phyloP scores from a whole-genome alignment of 1,140 invertebrate genomes.

The Mya arenaria region DNA sequence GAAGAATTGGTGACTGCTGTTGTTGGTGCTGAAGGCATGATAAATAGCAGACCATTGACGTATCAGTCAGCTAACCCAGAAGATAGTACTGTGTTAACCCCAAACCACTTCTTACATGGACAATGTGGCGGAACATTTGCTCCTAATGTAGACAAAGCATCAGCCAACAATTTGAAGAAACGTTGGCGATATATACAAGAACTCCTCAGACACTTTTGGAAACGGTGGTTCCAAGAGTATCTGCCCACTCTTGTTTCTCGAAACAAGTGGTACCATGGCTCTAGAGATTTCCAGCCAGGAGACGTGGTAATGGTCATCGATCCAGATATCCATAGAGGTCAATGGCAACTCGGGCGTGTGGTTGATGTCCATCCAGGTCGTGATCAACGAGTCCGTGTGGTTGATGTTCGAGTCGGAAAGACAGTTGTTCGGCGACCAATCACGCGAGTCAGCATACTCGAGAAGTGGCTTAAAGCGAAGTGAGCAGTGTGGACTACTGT shows the following conservation, averaged over 20 bases:
- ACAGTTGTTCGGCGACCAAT: neutral
- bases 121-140: too few relatives aligned
- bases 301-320: slow-evolving; percentile 9
- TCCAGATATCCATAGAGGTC: neutral
- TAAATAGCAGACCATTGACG: slow-evolving; percentile 68
- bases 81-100: slow-evolving; percentile 66
- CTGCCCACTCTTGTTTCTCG: slow-evolving; percentile 1
- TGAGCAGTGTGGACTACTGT: neutral
- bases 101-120: slow-evolving; percentile 66
- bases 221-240: slow-evolving; percentile 40
- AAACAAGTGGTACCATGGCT: neutral
- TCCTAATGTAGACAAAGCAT: slow-evolving; percentile 7
- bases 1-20: slow-evolving; percentile 56
- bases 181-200: slow-evolving; percentile 40
- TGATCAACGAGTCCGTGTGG: slow-evolving; percentile 1
- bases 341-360: neutral
- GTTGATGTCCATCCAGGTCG: neutral
- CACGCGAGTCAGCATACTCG: neutral
- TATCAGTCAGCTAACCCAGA: slow-evolving; percentile 64
- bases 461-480: neutral
- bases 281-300: neutral
- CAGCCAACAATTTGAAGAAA: neutral
- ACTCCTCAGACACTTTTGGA: slow-evolving; percentile 50
- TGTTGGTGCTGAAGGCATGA: slow-evolving; percentile 57
- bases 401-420: neutral